Base-by-base conservation (phyloP, 35 echinoderm and acorn worm genomes). In the Acanthaster planci region DNA sequence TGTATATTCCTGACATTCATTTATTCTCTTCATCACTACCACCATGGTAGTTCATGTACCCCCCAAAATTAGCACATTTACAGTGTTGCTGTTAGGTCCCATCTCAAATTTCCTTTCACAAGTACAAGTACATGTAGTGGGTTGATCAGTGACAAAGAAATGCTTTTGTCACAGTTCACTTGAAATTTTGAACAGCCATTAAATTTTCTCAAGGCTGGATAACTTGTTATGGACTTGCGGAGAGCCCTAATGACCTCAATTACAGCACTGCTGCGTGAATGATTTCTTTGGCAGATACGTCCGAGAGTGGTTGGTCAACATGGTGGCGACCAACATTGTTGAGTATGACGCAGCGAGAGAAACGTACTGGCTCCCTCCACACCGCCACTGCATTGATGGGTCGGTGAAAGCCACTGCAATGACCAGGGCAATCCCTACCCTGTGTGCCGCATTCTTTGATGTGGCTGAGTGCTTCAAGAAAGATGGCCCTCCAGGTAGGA, bases 261-360 rank as follows among this genome's bases (percentile, higher is more conserved):
- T 57, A 12, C 12, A 57, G n/a, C n/a, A n/a, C 12, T 57, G 12
- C 12, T 14, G 55, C 12, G 12, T n/a, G n/a, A n/a, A 23, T 27
- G 9, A 37, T 77, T 9, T 84, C 8, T 2, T 52, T 64, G 39
- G 15, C 67, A 86, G 84, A 52, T 86, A 86, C 14, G 84, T 87
- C n/a, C 9, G 85, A 78, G 85, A 87, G 52, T 87, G 85, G 85
- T 31, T 87, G 1, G 85, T 47, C 32, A 76, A 39, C 40, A 78
- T 78, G 85, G 85, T 54, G 19, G 53, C 38, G 9, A 75, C 38
- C 18, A 32, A 52, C 0, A 87, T 87, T n/a, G 85, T 87, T 39
- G 85, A 76, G n/a, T 22, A 53, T 55, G 51, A 78, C 38, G 38
- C 84, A 5, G 37, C 39, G 34, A n/a, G 51, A 9, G 29, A 39